Evolutionary conservation across 1,140 invertebrate genomes (phyloP).

Genomic region (Triops cancriformis): DNA sequence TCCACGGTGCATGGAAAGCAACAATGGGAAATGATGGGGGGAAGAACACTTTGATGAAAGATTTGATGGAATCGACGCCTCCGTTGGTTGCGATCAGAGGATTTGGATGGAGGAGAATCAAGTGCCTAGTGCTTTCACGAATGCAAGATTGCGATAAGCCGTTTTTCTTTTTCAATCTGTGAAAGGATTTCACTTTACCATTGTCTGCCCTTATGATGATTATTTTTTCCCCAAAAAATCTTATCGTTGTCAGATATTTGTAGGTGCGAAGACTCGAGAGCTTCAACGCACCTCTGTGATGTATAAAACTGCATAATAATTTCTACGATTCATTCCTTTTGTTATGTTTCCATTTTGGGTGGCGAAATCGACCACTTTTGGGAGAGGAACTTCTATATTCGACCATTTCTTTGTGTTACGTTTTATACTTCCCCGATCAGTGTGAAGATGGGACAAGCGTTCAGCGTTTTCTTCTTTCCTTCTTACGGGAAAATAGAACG

Average conservation of each 20-base stretch:
- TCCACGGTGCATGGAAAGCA: too few relatives aligned
- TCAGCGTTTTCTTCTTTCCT: neutral
- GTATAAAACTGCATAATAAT: slow-evolving; percentile 4
- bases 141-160: slow-evolving; percentile 1
- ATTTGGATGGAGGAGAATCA: neutral
- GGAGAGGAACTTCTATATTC: neutral
- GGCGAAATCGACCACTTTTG: neutral
- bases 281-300: neutral
- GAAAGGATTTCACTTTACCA: neutral
- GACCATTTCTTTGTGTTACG: too few relatives aligned
- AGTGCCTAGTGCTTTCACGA: slow-evolving; percentile 12
- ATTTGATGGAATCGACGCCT: neutral
- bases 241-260: neutral
- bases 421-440: neutral
- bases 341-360: neutral
- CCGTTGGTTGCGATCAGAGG: neutral
- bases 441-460: neutral
- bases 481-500: neutral
- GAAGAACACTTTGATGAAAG: too few relatives aligned
- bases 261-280: neutral
- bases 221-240: neutral
- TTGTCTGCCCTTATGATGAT: neutral
- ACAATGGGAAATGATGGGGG: too few relatives aligned
- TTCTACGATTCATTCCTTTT: neutral
- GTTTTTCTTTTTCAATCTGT: neutral